These are phyloP conservation scores for Delia radicum DNA, from an alignment of 1,140 invertebrate species.

Conservation along the genomic window DNA sequence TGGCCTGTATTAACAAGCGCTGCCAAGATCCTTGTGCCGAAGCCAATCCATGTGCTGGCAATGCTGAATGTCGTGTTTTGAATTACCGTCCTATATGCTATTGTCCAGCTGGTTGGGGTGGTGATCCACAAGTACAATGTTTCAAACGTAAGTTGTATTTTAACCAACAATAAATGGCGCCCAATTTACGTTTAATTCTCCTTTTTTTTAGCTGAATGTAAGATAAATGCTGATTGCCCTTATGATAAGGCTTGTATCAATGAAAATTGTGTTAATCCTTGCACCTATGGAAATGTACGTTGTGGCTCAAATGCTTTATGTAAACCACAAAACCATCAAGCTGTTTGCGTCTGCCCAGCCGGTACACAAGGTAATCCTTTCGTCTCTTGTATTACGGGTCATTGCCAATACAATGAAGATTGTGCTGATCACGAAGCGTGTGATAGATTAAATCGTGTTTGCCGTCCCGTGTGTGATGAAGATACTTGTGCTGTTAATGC, in stretches of 20 bases:
- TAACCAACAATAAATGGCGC: neutral
- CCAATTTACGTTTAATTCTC: slow-evolving; percentile 8
- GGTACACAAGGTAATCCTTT: slow-evolving; percentile 83
- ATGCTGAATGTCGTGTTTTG: slow-evolving; percentile 73
- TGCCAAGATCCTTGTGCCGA: slow-evolving; percentile 79
- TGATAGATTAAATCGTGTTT: slow-evolving; percentile 80
- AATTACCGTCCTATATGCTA: slow-evolving; percentile 76
- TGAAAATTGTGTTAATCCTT: slow-evolving; percentile 78
- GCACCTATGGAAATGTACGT: slow-evolving; percentile 61
- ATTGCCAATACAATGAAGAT: slow-evolving; percentile 87
- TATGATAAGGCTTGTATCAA: slow-evolving; percentile 80
- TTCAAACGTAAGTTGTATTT: slow-evolving; percentile 75
- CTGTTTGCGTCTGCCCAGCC: slow-evolving; percentile 78
- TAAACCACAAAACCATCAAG: slow-evolving; percentile 69
- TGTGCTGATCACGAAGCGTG: slow-evolving; percentile 84
- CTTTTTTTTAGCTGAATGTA: slow-evolving; percentile 75
- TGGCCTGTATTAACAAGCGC: slow-evolving; percentile 74
- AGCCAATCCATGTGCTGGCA: slow-evolving; percentile 74
- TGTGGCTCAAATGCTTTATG: slow-evolving; percentile 83
- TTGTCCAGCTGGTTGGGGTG: slow-evolving; percentile 81
- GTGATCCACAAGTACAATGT: slow-evolving; percentile 81
- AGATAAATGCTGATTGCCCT: slow-evolving; percentile 77
- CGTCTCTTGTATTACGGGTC: slow-evolving; percentile 76
- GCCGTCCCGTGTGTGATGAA: slow-evolving; percentile 77
- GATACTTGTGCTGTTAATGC: slow-evolving; percentile 76